Conservation (phyloP, 2,888 invertebrate genomes). For the Drosophila colorata region DNA sequence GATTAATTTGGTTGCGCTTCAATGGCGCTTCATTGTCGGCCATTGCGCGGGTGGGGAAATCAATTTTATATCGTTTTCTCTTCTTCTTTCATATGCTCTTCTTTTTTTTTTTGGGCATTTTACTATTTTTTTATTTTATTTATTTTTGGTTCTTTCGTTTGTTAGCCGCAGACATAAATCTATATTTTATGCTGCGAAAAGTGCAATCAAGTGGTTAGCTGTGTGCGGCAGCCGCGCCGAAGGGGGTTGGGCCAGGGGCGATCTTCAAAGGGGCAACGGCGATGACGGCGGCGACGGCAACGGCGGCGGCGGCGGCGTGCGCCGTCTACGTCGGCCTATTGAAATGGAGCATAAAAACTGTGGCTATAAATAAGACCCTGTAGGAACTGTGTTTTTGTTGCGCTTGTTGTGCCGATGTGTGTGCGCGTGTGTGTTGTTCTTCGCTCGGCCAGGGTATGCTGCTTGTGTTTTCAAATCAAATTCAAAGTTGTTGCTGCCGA, state of each 20-base stretch:
- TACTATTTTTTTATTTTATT: constrained; percentile 13
- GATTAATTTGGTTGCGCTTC: constrained; percentile 82
- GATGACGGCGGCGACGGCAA: constrained; percentile 9
- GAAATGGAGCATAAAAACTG: constrained; percentile 80
- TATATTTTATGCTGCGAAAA: constrained; percentile 80
- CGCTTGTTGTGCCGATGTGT: constrained; percentile 20
- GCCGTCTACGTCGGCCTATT: constrained; percentile 68
- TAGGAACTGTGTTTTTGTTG: constrained; percentile 47
- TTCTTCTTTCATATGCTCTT: constrained; percentile 17
- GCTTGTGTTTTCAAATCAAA: constrained; percentile 72
- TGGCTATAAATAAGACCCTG: constrained; percentile 76
- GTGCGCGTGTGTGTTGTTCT: not conserved
- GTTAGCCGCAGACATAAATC: constrained; percentile 58
- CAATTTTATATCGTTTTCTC: constrained; percentile 72
- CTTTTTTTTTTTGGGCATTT: constrained; percentile 26
- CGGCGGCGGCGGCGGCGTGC: constrained; percentile 32
- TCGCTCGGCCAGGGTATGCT: not conserved
- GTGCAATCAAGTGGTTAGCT: constrained; percentile 77
- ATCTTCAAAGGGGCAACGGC: constrained; percentile 32
- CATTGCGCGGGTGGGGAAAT: constrained; percentile 75
- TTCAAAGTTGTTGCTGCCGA: constrained; percentile 71
- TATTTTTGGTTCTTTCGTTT: constrained; percentile 26
- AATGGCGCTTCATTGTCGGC: constrained; percentile 80
- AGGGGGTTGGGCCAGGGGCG: constrained; percentile 15
- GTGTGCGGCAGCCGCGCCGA: constrained; percentile 3